phyloP scores from a whole-genome alignment of 2,888 invertebrate species.

The Eristalis tenax region DNA sequence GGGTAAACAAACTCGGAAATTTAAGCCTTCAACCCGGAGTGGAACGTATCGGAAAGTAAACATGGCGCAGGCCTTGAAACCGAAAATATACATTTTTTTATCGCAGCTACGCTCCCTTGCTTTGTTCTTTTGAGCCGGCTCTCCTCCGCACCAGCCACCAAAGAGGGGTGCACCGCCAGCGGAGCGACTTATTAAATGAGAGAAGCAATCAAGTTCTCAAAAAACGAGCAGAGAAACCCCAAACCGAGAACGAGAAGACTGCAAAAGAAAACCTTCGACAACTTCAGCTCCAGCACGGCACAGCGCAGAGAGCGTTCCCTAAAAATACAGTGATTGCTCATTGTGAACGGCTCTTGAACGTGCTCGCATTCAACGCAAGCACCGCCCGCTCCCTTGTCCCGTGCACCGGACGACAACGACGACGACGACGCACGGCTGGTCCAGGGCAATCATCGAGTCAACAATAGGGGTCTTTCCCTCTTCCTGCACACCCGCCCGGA shows the following conservation, averaged over 20 bases:
- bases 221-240: conserved; percentile 14
- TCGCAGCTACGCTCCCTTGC: conserved; percentile 33
- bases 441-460: conserved; percentile 46
- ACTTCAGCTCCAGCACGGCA: background rate
- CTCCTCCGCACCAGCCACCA: background rate
- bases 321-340: conserved; percentile 63
- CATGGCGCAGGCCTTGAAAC: conserved; percentile 57
- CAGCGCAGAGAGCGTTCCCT: conserved; percentile 31
- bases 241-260: conserved; percentile 21
- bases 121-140: background rate
- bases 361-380: conserved; percentile 30
- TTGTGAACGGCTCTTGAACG: conserved; percentile 37
- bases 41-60: conserved; percentile 57
- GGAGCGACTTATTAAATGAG: conserved; percentile 49
- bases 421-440: conserved; percentile 29
- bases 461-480: conserved; percentile 29
- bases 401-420: background rate
- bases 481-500: background rate
- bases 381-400: background rate
- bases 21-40: conserved; percentile 58
- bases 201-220: conserved; percentile 49
- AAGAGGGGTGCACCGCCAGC: conserved; percentile 1
- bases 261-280: background rate
- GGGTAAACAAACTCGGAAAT: conserved; percentile 53
- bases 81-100: conserved; percentile 54